Percentiles rank a stretch among this genome's conserved stretches.
phyloP scores from a whole-genome alignment of 1,140 invertebrate genomes.

The Branchinecta lindahli region DNA sequence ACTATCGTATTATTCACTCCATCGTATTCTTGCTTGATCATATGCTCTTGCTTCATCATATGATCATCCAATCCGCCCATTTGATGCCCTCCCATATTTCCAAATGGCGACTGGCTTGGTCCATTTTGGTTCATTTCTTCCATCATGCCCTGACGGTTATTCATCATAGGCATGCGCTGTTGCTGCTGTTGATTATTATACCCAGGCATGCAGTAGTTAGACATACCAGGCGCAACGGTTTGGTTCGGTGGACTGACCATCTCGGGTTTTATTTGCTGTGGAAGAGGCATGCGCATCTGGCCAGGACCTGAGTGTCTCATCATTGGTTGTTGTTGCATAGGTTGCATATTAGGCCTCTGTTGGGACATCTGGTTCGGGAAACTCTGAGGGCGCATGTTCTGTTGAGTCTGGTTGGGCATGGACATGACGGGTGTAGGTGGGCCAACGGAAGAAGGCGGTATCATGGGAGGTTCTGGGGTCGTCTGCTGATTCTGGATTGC shows the following conservation, averaged over 20 bases:
- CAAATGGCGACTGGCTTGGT: not conserved
- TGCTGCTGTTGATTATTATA: constrained; percentile 17
- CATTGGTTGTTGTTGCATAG: constrained; percentile 17
- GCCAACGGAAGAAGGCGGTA: constrained; percentile 28
- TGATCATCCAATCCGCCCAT: not conserved
- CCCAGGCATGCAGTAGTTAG: constrained; percentile 10
- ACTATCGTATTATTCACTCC: not conserved
- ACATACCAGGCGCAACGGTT: constrained; percentile 17
- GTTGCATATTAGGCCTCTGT: constrained; percentile 18
- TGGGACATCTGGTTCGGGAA: not conserved
- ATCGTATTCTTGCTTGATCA: not conserved
- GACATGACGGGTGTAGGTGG: constrained; percentile 16
- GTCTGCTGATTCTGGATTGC: constrained; percentile 39
- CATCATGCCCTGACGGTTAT: not conserved
- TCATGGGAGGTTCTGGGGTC: constrained; percentile 36
- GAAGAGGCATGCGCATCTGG: constrained; percentile 13
- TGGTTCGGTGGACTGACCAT: constrained; percentile 20
- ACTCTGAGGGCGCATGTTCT: not conserved
- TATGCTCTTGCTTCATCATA: not conserved
- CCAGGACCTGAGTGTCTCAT: constrained; percentile 20
- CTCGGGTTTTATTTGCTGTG: constrained; percentile 19
- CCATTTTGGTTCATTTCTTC: constrained; percentile 11
- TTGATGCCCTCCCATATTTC: not conserved
- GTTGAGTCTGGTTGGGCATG: not conserved
- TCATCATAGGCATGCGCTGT: constrained; percentile 7